Conservation (phyloP, 1,140 invertebrate genomes). For the Mycetomoellerius zeteki region DNA sequence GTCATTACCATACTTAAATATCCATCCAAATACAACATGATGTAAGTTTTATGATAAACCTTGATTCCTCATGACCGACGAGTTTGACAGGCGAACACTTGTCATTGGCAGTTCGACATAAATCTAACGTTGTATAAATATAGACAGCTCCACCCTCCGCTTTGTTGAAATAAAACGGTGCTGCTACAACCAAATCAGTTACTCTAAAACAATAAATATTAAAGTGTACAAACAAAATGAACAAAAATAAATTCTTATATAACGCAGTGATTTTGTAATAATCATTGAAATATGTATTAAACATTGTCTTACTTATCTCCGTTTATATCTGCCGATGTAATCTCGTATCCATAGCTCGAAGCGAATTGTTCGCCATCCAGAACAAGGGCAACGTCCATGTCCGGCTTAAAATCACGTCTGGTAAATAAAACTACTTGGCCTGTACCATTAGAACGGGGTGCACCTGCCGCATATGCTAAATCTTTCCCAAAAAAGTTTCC, state of each 20-base stretch:
- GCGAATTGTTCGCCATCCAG: conserved; percentile 95
- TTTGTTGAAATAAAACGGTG: conserved; percentile 96
- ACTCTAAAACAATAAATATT: conserved; percentile 87
- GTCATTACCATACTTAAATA: conserved; percentile 1
- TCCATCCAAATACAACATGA: background rate
- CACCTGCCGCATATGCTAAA: conserved; percentile 93
- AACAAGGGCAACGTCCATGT: conserved; percentile 89
- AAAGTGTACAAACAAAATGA: background rate
- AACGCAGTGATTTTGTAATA: background rate
- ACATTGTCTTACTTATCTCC: conserved; percentile 91
- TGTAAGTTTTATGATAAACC: conserved; percentile 70
- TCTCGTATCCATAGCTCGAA: conserved; percentile 96
- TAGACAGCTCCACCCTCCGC: conserved; percentile 96
- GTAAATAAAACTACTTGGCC: conserved; percentile 95
- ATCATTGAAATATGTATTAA: background rate
- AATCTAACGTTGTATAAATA: conserved; percentile 91
- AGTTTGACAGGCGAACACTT: conserved; percentile 83
- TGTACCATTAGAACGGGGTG: conserved; percentile 93
- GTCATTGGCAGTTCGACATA: conserved; percentile 77
- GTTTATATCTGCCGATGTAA: conserved; percentile 94
- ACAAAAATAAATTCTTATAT: background rate
- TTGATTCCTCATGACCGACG: conserved; percentile 85
- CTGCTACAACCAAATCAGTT: conserved; percentile 95
- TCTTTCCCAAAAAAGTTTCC: conserved; percentile 91
- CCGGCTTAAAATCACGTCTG: conserved; percentile 88